Conservation (phyloP, 2,888 invertebrate species). For the Sisyra nigra region DNA sequence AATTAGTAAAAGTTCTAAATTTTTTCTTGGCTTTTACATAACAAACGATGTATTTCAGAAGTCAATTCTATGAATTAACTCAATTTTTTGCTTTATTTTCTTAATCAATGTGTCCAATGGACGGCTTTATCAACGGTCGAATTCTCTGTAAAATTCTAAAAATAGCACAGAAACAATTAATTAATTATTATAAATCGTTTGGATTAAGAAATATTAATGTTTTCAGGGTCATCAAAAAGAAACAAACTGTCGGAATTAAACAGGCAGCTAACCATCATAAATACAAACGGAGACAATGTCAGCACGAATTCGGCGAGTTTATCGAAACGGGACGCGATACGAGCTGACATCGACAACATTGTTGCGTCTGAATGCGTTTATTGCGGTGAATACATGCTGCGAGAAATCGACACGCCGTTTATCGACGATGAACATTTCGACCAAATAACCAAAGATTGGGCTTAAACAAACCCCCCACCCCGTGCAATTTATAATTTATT, state of each 20-base stretch:
- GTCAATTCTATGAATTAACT: too few relatives aligned
- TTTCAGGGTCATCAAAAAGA: constrained; percentile 35
- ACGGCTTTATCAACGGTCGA: too few relatives aligned
- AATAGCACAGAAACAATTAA: too few relatives aligned
- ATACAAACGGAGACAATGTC: constrained; percentile 32
- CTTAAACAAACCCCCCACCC: constrained; percentile 27
- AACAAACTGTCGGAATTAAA: constrained; percentile 47
- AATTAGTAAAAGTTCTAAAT: too few relatives aligned
- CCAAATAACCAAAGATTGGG: constrained; percentile 70
- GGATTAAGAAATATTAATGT: background rate
- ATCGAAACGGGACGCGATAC: constrained; percentile 46
- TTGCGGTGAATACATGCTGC: constrained; percentile 87
- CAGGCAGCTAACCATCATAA: constrained; percentile 38
- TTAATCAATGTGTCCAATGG: too few relatives aligned
- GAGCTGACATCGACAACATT: constrained; percentile 74
- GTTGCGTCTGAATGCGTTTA: constrained; percentile 83
- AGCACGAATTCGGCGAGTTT: constrained; percentile 34
- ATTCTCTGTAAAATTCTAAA: too few relatives aligned
- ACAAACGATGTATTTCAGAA: too few relatives aligned
- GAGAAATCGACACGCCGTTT: constrained; percentile 78
- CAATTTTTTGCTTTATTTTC: too few relatives aligned
- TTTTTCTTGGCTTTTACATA: too few relatives aligned
- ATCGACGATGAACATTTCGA: constrained; percentile 72
- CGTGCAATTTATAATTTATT: too few relatives aligned
- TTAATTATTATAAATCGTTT: too few relatives aligned